These are phyloP conservation scores for Takifugu rubripes DNA, from an alignment of 2,797 vertebrate species.

Conservation along the genomic window DNA sequence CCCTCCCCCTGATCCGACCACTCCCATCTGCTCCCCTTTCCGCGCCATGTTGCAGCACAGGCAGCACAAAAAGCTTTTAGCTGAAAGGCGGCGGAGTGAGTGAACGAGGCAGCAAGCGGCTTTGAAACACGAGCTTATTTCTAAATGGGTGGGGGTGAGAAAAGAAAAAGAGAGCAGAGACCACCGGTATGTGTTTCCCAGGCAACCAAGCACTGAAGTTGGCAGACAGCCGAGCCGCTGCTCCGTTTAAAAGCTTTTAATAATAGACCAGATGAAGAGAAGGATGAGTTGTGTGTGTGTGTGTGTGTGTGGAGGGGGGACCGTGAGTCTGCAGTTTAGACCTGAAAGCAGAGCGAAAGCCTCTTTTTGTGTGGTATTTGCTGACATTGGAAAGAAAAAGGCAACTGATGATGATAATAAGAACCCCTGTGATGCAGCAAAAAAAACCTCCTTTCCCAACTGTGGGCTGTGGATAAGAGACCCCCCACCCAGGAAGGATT, in stretches of 20 bases:
- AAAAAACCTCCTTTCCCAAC: conserved; percentile 30
- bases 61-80: conserved; percentile 99
- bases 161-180: conserved; percentile 25
- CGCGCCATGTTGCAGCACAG: conserved; percentile 63
- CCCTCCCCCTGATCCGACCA: conserved; percentile 57
- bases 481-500: conserved; percentile 33
- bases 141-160: conserved; percentile 17
- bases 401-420: too few species aligned
- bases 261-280: conserved; percentile 55
- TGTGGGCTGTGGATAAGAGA: conserved; percentile 38
- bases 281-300: conserved; percentile 27
- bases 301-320: conserved; percentile 36
- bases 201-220: conserved; percentile 66
- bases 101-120: conserved; percentile 84
- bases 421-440: background rate
- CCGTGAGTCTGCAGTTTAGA: conserved; percentile 25
- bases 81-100: conserved; percentile 92
- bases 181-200: conserved; percentile 66
- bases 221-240: conserved; percentile 62
- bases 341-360: conserved; percentile 27
- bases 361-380: conserved; percentile 5
- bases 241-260: conserved; percentile 84
- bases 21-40: conserved; percentile 49
- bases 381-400: too few species aligned
- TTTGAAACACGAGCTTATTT: conserved; percentile 84